Conservation (phyloP, 2,113 vertebrate genomes). For the Tragelaphus scriptus region DNA sequence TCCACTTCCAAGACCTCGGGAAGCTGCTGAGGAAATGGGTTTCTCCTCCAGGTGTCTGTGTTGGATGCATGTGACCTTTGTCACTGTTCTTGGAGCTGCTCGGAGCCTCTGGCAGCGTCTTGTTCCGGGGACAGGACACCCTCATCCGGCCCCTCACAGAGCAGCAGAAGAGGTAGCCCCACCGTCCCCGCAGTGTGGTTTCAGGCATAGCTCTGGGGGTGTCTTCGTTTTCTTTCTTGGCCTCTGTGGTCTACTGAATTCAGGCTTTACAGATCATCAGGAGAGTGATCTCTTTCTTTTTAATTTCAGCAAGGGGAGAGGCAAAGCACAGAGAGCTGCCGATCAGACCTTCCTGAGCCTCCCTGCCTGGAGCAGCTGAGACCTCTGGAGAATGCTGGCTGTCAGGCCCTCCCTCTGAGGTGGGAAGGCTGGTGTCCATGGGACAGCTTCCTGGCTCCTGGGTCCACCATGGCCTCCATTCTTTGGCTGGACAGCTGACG, state of each 20-base stretch:
- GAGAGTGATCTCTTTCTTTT: slow-evolving; percentile 79
- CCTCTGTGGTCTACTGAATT: slow-evolving; percentile 67
- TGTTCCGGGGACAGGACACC: slow-evolving; percentile 60
- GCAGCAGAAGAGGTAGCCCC: slow-evolving; percentile 64
- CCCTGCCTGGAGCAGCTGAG: slow-evolving; percentile 20
- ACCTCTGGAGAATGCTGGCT: slow-evolving; percentile 73
- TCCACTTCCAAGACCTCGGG: slow-evolving; percentile 24
- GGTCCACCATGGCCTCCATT: slow-evolving; percentile 80
- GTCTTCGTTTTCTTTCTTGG: slow-evolving; percentile 40
- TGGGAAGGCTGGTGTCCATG: slow-evolving; percentile 31
- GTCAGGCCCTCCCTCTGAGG: slow-evolving; percentile 62
- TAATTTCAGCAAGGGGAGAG: slow-evolving; percentile 80
- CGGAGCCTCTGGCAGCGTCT: slow-evolving; percentile 73
- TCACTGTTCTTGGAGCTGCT: slow-evolving; percentile 69
- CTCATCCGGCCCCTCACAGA: slow-evolving; percentile 70
- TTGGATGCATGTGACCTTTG: slow-evolving; percentile 63
- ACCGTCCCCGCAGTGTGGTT: slow-evolving; percentile 67
- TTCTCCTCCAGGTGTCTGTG: slow-evolving; percentile 59
- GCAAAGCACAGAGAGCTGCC: slow-evolving; percentile 63
- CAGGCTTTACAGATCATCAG: slow-evolving; percentile 71
- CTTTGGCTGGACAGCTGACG: slow-evolving; percentile 86
- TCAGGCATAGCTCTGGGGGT: slow-evolving; percentile 46
- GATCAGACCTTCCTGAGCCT: slow-evolving; percentile 60
- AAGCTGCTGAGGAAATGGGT: slow-evolving; percentile 51
- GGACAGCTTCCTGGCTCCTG: slow-evolving; percentile 40